phyloP scores from a whole-genome alignment of 2,888 invertebrate genomes.

The Drosophila mulleri region DNA sequence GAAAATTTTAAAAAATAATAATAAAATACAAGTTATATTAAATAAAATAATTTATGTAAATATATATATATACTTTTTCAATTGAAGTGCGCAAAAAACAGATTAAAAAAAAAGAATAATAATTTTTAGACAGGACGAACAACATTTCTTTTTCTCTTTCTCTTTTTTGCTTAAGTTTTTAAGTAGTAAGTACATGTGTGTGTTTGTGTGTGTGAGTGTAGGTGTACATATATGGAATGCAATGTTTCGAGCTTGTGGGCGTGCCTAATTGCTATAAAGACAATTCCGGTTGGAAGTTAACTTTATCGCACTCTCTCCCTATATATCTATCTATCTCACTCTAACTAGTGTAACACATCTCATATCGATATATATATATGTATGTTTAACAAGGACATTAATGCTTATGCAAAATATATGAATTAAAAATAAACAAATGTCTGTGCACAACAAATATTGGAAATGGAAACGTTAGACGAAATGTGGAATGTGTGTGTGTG shows the following conservation, averaged over 20 bases:
- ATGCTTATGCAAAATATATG: conserved; percentile 42
- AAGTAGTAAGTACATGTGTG: conserved; percentile 49
- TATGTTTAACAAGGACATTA: conserved; percentile 53
- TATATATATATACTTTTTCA: conserved; percentile 35
- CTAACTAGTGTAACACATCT: conserved; percentile 57
- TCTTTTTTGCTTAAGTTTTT: conserved; percentile 38
- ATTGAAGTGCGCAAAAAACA: conserved; percentile 49
- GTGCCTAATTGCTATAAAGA: conserved; percentile 10
- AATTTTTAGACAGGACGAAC: conserved; percentile 22
- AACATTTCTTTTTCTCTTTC: conserved; percentile 26
- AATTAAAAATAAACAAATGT: conserved; percentile 31
- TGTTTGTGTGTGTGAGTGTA: conserved; percentile 34
- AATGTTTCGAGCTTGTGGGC: conserved; percentile 23
- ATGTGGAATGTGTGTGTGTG: conserved; percentile 30
- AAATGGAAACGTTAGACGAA: conserved; percentile 38
- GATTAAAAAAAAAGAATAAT: conserved; percentile 22
- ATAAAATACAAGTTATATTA: conserved; percentile 7
- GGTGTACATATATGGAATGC: conserved; percentile 54
- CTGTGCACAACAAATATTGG: conserved; percentile 43
- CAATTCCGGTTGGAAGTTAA: conserved; percentile 13
- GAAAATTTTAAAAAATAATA: conserved; percentile 18
- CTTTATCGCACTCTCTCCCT: conserved; percentile 18
- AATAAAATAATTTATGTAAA: conserved; percentile 31
- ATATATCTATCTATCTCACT: conserved; percentile 24
- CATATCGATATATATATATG: conserved; percentile 20